A percentile compares a stretch with the other conserved stretches of the same genome.
phyloP scores from a whole-genome alignment of 2,797 vertebrate species.

The Centroberyx gerrardi region DNA sequence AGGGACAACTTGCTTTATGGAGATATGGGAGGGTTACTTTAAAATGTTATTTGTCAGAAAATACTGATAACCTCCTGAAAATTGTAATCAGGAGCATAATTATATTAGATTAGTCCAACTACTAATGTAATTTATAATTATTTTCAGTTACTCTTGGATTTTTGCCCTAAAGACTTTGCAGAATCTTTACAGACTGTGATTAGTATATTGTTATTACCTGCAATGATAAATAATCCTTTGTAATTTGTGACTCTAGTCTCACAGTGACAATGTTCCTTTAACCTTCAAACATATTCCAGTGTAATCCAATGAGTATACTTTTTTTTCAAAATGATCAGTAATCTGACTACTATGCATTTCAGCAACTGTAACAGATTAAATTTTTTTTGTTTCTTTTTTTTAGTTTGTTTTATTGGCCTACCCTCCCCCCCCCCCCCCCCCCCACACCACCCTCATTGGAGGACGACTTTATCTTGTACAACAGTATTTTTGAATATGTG shows the following conservation, averaged over 20 bases:
- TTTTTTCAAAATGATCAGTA: too few relatives aligned
- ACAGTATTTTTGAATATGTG: too few relatives aligned
- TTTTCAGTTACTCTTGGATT: not conserved
- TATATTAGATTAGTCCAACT: not conserved
- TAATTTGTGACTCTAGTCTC: not conserved
- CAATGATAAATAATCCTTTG: constrained; percentile 1
- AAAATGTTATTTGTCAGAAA: constrained; percentile 36
- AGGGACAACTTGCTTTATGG: constrained; percentile 38
- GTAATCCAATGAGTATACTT: not conserved
- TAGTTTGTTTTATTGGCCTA: too few relatives aligned
- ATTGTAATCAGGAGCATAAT: constrained; percentile 3
- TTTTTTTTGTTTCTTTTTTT: too few relatives aligned
- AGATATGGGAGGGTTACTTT: constrained; percentile 22
- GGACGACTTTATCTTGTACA: too few relatives aligned
- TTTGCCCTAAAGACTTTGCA: not conserved
- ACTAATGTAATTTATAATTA: not conserved
- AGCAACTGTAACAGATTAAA: not conserved
- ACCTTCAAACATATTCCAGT: not conserved
- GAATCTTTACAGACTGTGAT: not conserved
- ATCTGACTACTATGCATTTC: not conserved
- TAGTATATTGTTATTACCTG: not conserved
- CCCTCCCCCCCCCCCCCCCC: too few relatives aligned
- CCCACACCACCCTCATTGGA: too few relatives aligned
- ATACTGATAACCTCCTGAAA: constrained; percentile 22
- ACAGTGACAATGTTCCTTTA: not conserved